Evolutionary conservation across 2,888 invertebrate genomes (phyloP), one percentile per base, ranked within the genome.

Genomic region (Sturmia bella): DNA sequence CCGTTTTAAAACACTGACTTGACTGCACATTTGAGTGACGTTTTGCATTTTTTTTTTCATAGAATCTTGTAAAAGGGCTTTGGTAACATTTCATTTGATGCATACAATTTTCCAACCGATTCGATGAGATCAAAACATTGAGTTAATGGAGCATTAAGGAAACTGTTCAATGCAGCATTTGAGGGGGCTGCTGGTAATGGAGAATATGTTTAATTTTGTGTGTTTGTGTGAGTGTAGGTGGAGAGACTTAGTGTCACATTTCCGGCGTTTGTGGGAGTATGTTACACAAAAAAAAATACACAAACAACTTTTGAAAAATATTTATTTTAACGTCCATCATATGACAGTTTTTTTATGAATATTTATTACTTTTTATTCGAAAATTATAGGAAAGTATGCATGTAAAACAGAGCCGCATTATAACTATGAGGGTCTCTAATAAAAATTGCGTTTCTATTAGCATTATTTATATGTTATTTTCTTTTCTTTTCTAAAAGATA

Each of bases 201-300:
- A 32, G 37, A 2, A 7, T 63, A 2, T 12, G 24, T 50, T 9
- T 7, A 7, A 32, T 32, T 24, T 19, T 27, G 63, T n/a, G 12
- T n/a, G 32, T 24, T 27, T 43, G 56, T 57, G 63, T 15, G 15
- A 39, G 54, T 70, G 75, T 80, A 66, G 80, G 80, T 70, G 76
- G 72, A 75, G 52, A 76, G 76, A 76, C 76, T 76, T 72, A 80
- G 80, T 80, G 80, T 80, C 80, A 76, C 70, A 76, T 80, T 80
- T 80, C 80, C 80, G 80, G 76, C 69, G 70, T 61, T 80, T 66
- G 80, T 80, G 76, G 80, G 80, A 80, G 80, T 80, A 69, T 68
- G 37, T 41, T 70, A 52, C 41, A 64, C 37, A 45, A 21, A 45
- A 41, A 56, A 39, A 54, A 43, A 50, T 41, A 61, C 50, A 39